Evolutionary conservation across 2,888 invertebrate species (phyloP).

Genomic region (Hesperia comma): DNA sequence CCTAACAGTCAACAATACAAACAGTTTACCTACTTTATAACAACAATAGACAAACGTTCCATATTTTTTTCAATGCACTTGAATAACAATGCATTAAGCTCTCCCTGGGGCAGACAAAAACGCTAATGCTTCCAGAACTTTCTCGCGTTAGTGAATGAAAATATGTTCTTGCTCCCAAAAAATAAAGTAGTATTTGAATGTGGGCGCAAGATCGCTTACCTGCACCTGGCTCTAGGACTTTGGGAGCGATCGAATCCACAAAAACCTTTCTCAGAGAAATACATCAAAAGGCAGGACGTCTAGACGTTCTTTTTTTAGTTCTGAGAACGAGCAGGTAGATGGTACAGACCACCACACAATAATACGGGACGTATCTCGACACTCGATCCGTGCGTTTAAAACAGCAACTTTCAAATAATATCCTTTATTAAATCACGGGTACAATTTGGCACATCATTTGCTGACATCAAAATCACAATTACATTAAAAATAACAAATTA

Average conservation of each 20-base stretch:
- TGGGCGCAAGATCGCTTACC: constrained; percentile 61
- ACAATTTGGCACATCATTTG: constrained; percentile 36
- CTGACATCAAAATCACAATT: constrained; percentile 34
- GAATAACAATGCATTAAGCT: constrained; percentile 32
- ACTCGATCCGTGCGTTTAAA: constrained; percentile 41
- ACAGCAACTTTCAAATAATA: constrained; percentile 42
- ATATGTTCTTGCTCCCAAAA: constrained; percentile 58
- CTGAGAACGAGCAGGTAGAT: constrained; percentile 75
- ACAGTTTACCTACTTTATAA: constrained; percentile 26
- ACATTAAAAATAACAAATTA: constrained; percentile 29
- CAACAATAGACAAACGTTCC: constrained; percentile 31
- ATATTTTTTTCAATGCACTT: constrained; percentile 29
- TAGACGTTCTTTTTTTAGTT: constrained; percentile 75
- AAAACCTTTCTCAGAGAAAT: constrained; percentile 76
- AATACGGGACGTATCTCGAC: constrained; percentile 41
- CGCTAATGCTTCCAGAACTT: constrained; percentile 43
- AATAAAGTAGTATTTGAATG: constrained; percentile 65
- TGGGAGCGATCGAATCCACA: constrained; percentile 68
- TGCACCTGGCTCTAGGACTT: constrained; percentile 74
- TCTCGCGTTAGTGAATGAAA: constrained; percentile 51
- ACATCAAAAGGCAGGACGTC: constrained; percentile 78
- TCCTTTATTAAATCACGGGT: constrained; percentile 46
- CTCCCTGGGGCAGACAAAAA: constrained; percentile 47
- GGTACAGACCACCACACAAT: constrained; percentile 48
- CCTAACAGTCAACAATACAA: constrained; percentile 25